Evolutionary conservation across 2,888 invertebrate species (phyloP).

Genomic region (Nemotelus pantherinus): DNA sequence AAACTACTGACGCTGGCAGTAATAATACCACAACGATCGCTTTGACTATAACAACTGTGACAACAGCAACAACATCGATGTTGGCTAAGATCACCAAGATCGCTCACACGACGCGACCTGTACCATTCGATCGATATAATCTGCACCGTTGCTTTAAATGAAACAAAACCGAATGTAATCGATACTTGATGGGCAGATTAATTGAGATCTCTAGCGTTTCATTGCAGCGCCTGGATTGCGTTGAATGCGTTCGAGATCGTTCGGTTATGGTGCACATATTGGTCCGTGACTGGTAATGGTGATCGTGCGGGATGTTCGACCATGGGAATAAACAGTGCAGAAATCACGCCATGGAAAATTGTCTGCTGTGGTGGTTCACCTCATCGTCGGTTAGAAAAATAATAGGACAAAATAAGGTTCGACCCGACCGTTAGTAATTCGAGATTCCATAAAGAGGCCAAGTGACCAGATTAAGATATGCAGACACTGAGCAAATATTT

Average conservation of each 20-base stretch:
- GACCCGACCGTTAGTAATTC: background rate
- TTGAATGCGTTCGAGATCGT: slow-evolving; percentile 9
- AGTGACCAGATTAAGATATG: background rate
- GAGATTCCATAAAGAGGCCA: background rate
- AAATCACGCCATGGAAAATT: background rate
- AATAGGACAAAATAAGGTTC: background rate
- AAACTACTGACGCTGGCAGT: background rate
- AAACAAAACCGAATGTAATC: slow-evolving; percentile 43
- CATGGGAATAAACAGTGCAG: slow-evolving; percentile 19
- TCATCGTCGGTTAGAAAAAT: background rate
- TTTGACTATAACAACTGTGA: background rate
- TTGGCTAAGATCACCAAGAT: slow-evolving; percentile 14
- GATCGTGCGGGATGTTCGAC: slow-evolving; percentile 5
- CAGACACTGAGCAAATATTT: too few relatives aligned
- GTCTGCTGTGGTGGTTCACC: background rate
- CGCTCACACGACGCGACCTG: background rate
- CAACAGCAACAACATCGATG: background rate
- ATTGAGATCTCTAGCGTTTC: slow-evolving; percentile 38
- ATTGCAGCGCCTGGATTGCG: slow-evolving; percentile 6
- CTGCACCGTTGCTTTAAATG: slow-evolving; percentile 24
- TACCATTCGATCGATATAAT: background rate
- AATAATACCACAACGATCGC: background rate
- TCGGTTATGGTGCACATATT: too few relatives aligned
- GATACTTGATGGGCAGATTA: slow-evolving; percentile 45
- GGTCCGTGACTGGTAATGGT: background rate